These are phyloP conservation scores for Anorthoa munda DNA, from an alignment of 2,888 invertebrate genomes.

Conservation along the genomic window DNA sequence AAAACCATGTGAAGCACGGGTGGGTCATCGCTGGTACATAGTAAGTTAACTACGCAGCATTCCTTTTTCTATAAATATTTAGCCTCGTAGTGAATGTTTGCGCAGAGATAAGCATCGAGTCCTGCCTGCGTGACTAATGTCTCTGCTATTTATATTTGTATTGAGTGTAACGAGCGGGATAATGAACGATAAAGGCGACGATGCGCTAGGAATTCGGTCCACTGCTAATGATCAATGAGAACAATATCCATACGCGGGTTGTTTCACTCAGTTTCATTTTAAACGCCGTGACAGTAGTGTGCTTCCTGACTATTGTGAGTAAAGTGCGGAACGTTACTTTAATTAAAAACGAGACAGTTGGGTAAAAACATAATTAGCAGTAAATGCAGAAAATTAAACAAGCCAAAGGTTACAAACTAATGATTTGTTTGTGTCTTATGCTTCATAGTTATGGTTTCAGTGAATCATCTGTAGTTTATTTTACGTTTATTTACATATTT, in stretches of 20 bases:
- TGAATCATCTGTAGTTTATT: constrained; percentile 58
- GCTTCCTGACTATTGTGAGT: constrained; percentile 50
- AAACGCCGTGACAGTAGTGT: constrained; percentile 63
- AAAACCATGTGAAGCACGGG: background rate
- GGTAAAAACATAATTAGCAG: background rate
- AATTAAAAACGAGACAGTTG: background rate
- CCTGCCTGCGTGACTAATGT: constrained; percentile 83
- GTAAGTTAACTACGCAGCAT: background rate
- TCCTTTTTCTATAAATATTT: constrained; percentile 67
- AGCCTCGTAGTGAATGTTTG: constrained; percentile 74
- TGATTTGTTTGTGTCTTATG: constrained; percentile 14
- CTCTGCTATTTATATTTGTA: constrained; percentile 82
- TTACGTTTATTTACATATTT: background rate
- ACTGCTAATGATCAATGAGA: constrained; percentile 77
- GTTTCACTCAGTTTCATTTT: constrained; percentile 77
- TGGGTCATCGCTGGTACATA: background rate
- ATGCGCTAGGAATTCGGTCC: constrained; percentile 81
- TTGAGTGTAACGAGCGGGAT: constrained; percentile 79
- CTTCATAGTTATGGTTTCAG: constrained; percentile 41
- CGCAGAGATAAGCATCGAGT: constrained; percentile 77
- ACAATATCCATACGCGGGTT: constrained; percentile 71
- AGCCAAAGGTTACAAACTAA: constrained; percentile 16
- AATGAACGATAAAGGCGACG: constrained; percentile 81
- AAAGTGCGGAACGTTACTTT: constrained; percentile 17
- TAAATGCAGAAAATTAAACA: background rate